Base-by-base conservation (phyloP, 2,113 vertebrate genomes). In the Vimba vimba region DNA sequence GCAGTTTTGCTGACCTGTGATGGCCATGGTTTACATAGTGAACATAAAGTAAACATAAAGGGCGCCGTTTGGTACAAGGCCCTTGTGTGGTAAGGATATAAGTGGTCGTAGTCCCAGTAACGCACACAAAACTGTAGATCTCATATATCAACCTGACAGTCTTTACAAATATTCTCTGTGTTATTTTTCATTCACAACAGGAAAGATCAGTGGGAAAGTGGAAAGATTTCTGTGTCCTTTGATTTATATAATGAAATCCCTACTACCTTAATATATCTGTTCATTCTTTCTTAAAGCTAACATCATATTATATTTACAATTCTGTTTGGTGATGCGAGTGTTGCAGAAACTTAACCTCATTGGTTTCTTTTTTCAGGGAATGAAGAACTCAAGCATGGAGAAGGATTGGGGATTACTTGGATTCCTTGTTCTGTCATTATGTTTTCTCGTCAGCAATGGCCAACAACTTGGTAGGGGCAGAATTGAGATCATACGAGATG, bases 381-480 rank as follows among this genome's bases (percentile, higher is more conserved):
- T 43, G 4, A 78, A 17, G 12, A 66, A 25, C 43, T 64, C 30
- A 47, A 71, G 52, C 9, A 89, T 89, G 88, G 71, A 23, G 47
- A 10, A 25, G 8, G 39, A 27, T 6, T 77, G 36, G 52, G 47
- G 55, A 68, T 89, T 79, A 10, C 62, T 89, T 47, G 64, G 74
- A 0, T 30, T 82, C 8, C 73, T 89, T 50, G 10, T 75, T 33
- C 71, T 87, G 3, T 79, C 86, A 25, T 82, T 76, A 19, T 74
- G 25, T 43, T 75, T 83, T 15, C 4, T 83, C 11, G 10, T 50
- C 15, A 59, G 25, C 64, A 76, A 76, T 59, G 86, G 83, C 5
- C 86, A 86, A 73, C 83, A 59, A 60, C 2, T 74, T 50, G 88
- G 88, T 89, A 76, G 0, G 85, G 45, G 0, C 19, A 1, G 25